Percentiles rank a stretch among this genome's conserved stretches.
Evolutionary conservation across 2,113 vertebrate genomes (phyloP).

Genomic region (Glaucomys volans): DNA sequence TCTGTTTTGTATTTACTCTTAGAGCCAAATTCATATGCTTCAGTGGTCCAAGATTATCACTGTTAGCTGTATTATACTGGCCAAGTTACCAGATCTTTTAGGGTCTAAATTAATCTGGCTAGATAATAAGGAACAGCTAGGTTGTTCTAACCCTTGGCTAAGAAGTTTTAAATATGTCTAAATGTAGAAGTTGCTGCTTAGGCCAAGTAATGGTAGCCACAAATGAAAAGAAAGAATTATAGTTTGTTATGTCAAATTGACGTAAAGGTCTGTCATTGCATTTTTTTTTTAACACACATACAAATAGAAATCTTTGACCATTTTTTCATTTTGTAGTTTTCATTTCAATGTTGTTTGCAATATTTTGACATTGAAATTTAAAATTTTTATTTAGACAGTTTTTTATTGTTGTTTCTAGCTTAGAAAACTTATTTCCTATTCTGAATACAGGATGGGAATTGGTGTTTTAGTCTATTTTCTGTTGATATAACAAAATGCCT

Average conservation of each 20-base stretch:
- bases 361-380: conserved; percentile 12
- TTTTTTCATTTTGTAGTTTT: conserved; percentile 19
- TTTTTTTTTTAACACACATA: neutral
- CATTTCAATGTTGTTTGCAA: conserved; percentile 14
- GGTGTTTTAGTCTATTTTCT: neutral
- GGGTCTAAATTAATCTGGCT: neutral
- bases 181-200: neutral
- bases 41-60: neutral
- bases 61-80: neutral
- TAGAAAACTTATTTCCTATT: neutral
- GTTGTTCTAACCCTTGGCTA: neutral
- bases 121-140: neutral
- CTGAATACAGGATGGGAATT: neutral
- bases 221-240: neutral
- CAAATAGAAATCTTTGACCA: neutral
- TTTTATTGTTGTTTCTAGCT: conserved; percentile 39
- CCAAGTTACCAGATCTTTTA: neutral
- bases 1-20: conserved; percentile 17
- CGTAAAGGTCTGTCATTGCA: neutral
- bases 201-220: neutral
- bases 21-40: neutral
- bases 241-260: neutral
- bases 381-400: neutral
- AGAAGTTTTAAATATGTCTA: conserved; percentile 17
- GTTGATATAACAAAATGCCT: neutral